These are phyloP conservation scores for Dendrolimus kikuchii DNA, from an alignment of 1,140 invertebrate species.

Conservation along the genomic window DNA sequence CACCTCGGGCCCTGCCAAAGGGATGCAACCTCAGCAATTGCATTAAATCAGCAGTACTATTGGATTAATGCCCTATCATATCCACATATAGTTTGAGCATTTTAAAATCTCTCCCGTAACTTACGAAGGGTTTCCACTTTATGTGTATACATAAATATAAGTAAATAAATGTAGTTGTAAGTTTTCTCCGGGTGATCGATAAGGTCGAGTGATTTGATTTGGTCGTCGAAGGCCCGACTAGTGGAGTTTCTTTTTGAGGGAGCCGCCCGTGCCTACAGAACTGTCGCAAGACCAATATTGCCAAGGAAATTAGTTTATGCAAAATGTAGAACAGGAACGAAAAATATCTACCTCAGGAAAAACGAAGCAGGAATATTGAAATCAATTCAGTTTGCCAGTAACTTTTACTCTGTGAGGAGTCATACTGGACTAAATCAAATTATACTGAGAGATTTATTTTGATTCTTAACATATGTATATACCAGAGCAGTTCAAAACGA, in stretches of 20 bases:
- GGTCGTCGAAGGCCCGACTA: conserved; percentile 47
- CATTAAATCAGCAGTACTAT: conserved; percentile 62
- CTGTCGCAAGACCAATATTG: conserved; percentile 68
- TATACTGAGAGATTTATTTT: conserved; percentile 13
- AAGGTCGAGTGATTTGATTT: conserved; percentile 67
- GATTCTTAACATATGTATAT: too few species aligned
- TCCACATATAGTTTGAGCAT: conserved; percentile 14
- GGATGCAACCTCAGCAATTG: conserved; percentile 63
- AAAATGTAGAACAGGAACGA: conserved; percentile 66
- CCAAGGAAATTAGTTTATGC: conserved; percentile 70
- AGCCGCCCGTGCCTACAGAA: conserved; percentile 56
- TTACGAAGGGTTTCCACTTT: not conserved
- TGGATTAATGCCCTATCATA: conserved; percentile 52
- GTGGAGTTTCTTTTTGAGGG: conserved; percentile 57
- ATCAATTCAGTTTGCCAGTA: conserved; percentile 48
- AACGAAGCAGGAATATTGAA: conserved; percentile 53
- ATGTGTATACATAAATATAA: too few species aligned
- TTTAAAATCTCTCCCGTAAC: not conserved
- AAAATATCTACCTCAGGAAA: conserved; percentile 51
- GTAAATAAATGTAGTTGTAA: conserved; percentile 51
- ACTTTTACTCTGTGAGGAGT: conserved; percentile 35
- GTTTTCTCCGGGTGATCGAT: conserved; percentile 54
- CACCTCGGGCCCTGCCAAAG: conserved; percentile 27
- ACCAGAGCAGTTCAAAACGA: too few species aligned
- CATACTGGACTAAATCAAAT: conserved; percentile 36